phyloP scores from a whole-genome alignment of 2,797 vertebrate genomes.

The Epinephelus coioides region DNA sequence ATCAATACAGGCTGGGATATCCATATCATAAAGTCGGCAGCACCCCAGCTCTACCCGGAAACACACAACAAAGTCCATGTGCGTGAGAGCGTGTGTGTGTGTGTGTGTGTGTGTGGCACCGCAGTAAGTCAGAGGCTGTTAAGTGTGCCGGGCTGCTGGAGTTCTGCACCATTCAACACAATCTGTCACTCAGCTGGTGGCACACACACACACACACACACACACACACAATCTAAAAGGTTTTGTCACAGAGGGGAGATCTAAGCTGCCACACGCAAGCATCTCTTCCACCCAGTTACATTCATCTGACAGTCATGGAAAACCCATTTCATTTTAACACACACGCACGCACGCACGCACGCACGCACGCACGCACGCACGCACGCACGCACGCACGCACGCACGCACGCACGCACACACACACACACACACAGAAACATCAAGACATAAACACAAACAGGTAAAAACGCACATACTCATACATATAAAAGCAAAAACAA shows the following conservation, averaged over 20 bases:
- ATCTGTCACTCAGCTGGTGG: slow-evolving; percentile 68
- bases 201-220: slow-evolving; percentile 26
- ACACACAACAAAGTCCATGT: slow-evolving; percentile 25
- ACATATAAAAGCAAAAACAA: slow-evolving; percentile 13
- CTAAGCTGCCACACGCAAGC: slow-evolving; percentile 53
- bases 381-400: not conserved
- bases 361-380: not conserved
- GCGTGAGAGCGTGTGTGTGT: slow-evolving; percentile 21
- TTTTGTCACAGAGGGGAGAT: slow-evolving; percentile 63
- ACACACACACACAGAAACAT: not conserved
- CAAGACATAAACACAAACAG: not conserved
- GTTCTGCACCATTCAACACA: slow-evolving; percentile 61
- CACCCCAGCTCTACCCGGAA: not conserved
- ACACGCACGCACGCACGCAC: slow-evolving; percentile 9
- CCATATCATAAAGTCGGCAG: slow-evolving; percentile 50
- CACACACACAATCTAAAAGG: slow-evolving; percentile 35
- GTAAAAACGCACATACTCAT: not conserved
- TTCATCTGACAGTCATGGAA: slow-evolving; percentile 58
- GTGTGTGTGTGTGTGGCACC: slow-evolving; percentile 24
- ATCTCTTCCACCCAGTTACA: slow-evolving; percentile 55
- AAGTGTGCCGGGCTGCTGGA: slow-evolving; percentile 54
- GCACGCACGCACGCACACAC: slow-evolving; percentile 2
- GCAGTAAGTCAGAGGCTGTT: slow-evolving; percentile 57
- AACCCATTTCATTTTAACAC: slow-evolving; percentile 19
- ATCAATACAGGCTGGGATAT: slow-evolving; percentile 51